Base-by-base conservation (phyloP, 2,797 vertebrate genomes). In the Tiaroga cobitis region DNA sequence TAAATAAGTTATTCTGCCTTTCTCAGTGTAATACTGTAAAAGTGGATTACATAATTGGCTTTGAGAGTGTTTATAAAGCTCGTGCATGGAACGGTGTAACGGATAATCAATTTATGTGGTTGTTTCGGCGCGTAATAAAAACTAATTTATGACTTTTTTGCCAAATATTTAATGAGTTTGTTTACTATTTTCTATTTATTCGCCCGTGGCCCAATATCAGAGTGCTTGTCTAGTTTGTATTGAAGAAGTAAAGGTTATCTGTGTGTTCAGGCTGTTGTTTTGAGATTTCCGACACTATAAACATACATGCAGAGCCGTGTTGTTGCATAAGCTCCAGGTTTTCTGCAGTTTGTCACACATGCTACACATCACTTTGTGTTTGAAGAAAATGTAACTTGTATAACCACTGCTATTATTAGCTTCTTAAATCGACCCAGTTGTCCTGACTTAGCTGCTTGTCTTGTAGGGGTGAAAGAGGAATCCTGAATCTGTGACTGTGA, bases 11-110 rank as follows among this genome's bases (percentile, higher is more conserved):
- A 46, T 61, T 51, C 34, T 5, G n/a, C 63, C 56, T 54, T 70
- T 59, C 46, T 54, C 61, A 10, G 24, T 70, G 67, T 70, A 84
- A 70, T 43, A 56, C 76, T 85, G 9, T 54, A 72, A 49, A 61
- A 85, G 39, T 85, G 51, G 54, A 85, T 80, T 63, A 85, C 16
- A 63, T 79, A 80, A 85, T 80, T 80, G 83, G 39, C 21, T 80
- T 49, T 73, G 21, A 70, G 34, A 43, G 61, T 84, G 82, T 70
- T 84, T 78, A 67, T 51, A 32, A 78, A 78, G 72, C 43, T 39
- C 59, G 41, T 29, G 43, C 29, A 26, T 72, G 26, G 61, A 43
- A 43, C 80, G 3, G 37, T 82, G 24, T n/a, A 54, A 24, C 10
- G 3, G 39, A 9, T 19, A 81, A 37, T 34, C 11, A 4, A 3